Evolutionary conservation across 2,797 vertebrate species (phyloP), one percentile per base, ranked within the genome.

Genomic region (Myoxocephalus aenaeus): DNA sequence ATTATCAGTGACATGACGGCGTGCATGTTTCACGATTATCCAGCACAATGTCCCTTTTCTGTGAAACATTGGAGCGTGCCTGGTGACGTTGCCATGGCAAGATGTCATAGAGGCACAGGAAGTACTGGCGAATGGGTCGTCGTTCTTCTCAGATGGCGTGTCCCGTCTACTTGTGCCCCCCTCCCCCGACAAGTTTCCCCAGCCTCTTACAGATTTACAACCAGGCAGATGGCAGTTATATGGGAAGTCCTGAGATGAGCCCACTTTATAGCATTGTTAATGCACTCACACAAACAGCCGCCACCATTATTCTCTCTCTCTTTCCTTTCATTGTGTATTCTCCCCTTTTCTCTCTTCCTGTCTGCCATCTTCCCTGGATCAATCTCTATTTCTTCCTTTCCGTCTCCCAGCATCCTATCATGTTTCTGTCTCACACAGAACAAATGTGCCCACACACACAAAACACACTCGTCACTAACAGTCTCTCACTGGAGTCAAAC

Each of bases 261-360:
- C 92, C 96, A 96, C 96, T 96, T 97, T 97, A 96, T 95, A 95
- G 96, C 96, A 96, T 96, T 97, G 97, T 98, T 98, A 98, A 98
- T 96, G 96, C 96, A 97, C 96, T 97, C 95, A 93, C 97, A 96
- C 96, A 97, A 97, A 98, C 96, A 96, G 96, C 95, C 95, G 53
- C 81, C 87, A 46, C 92, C 84, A 85, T 91, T 90, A 90, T 85
- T 90, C 89, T 90, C 84, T 83, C 87, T 86, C 79, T 74, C 79
- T 70, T 75, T 73, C 77, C 71, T 73, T 79, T 42, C 48, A 68
- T 80, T 68, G 82, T 66, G 32, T 40, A 59, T 79, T 80, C 74
- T 69, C 61, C 51, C 51, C 51, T 57, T 54, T 73, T 79, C 74
- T 61, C 68, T 75, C 77, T 86, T 73, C 86, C 76, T 77, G 76